Base-by-base conservation (phyloP, 2,113 vertebrate species). In the Myiozetetes cayanensis region DNA sequence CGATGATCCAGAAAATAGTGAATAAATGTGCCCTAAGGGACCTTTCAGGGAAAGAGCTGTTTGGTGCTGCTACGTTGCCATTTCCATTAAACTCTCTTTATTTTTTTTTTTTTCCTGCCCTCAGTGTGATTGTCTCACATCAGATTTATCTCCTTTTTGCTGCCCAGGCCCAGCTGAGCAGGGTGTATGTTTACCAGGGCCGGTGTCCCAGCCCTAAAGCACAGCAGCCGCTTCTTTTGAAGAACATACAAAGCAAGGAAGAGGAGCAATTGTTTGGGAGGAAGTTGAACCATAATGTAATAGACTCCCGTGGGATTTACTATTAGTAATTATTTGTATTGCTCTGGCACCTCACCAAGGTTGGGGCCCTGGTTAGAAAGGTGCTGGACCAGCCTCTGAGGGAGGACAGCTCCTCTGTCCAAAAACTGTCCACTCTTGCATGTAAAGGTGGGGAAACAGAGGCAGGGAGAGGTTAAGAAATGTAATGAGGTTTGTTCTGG, bases 201-300 rank as follows among this genome's bases (percentile, higher is more conserved):
- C n/a, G 4, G 58, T 83, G 94, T 96, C 90, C 94, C 93, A 66
- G 79, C 94, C 96, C 93, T 89, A 75, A 88, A 96, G 96, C 88
- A 93, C 88, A 68, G 94, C 88, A 88, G 94, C 88, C 52, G 93
- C 95, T 97, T 94, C 96, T 96, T 94, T 97, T 96, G 96, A 94
- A 96, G 94, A 95, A 78, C 90, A 89, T 82, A 96, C 96, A 96
- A 96, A 96, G 95, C 94, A 94, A 96, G 96, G 96, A 96, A 97
- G 94, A 96, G 96, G 92, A 96, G 93, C 94, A 81, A 97, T 96
- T 97, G 94, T 97, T 96, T 96, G 85, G 52, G 83, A 96, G 96
- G 96, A 96, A 94, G 85, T 73, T 31, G 63, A 18, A 86, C 92
- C 86, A 96, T 74, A 96, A 96, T 93, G 90, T 93, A 83, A 80